A percentile compares a stretch with the other conserved stretches of the same genome.
Conservation (phyloP, 1,140 invertebrate genomes). For the Chionoecetes opilio region DNA sequence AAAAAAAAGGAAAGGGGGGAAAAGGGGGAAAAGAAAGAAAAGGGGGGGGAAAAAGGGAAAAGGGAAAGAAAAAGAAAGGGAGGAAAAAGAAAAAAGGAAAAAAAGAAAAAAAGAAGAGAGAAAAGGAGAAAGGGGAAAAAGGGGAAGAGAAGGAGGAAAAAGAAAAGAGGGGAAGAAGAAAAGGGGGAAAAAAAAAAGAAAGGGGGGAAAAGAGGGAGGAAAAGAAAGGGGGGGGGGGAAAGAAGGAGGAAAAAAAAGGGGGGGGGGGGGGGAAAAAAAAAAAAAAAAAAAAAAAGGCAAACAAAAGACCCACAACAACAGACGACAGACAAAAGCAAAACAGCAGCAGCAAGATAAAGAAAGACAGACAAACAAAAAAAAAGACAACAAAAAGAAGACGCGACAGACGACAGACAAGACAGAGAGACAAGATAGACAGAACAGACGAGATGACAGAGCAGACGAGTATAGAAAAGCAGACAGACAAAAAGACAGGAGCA, state of each 20-base stretch:
- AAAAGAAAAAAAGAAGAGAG: neutral
- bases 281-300: no score
- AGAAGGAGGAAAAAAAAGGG: neutral
- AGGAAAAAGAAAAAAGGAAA: neutral
- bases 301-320: no score
- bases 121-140: neutral
- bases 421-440: no score
- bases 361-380: no score
- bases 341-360: no score
- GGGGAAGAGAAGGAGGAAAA: neutral
- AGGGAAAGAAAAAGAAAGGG: neutral
- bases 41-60: neutral
- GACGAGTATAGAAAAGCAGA: no score
- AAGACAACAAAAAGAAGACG: no score
- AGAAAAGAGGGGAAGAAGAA: neutral
- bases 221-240: neutral
- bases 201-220: neutral
- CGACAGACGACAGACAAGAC: no score
- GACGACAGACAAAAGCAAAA: no score
- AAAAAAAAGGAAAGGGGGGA: neutral
- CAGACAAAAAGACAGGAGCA: no score
- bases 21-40: neutral
- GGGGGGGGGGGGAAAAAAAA: neutral
- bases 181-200: neutral
- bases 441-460: no score